A percentile compares a stretch with the other conserved stretches of the same genome.
phyloP scores from a whole-genome alignment of 2,797 vertebrate species.

The Melanotaenia boesemani region DNA sequence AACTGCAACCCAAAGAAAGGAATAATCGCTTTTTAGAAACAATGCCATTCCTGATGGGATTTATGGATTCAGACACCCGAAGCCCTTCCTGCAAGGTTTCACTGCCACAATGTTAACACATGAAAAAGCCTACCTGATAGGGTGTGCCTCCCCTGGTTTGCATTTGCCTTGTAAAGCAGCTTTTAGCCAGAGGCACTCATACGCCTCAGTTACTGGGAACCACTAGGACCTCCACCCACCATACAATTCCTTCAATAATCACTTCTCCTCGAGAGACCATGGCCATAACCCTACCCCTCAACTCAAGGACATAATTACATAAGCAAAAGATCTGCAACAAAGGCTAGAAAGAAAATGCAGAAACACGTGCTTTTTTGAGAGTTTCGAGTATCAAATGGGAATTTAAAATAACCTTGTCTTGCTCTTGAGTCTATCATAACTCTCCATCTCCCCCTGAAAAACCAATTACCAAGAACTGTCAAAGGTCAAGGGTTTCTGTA shows the following conservation, averaged over 20 bases:
- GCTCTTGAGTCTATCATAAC: constrained; percentile 29
- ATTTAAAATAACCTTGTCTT: constrained; percentile 24
- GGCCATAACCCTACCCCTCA: constrained; percentile 11
- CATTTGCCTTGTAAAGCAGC: constrained; percentile 28
- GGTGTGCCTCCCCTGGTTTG: constrained; percentile 30
- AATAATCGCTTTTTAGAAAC: constrained; percentile 1
- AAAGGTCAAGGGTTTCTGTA: constrained; percentile 36
- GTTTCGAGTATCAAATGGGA: constrained; percentile 10
- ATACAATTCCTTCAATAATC: constrained; percentile 20
- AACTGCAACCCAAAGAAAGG: background rate
- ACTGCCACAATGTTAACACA: constrained; percentile 16
- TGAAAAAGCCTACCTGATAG: constrained; percentile 10
- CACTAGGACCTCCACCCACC: constrained; percentile 34
- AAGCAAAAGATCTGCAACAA: constrained; percentile 21
- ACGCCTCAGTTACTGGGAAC: constrained; percentile 15
- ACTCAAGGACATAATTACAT: constrained; percentile 31
- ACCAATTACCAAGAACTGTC: constrained; percentile 31
- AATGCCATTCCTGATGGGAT: constrained; percentile 7
- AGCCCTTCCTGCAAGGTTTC: background rate
- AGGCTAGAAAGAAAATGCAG: background rate
- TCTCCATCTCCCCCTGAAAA: constrained; percentile 28
- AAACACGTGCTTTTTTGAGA: constrained; percentile 1
- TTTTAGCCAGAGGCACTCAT: constrained; percentile 23
- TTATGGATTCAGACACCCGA: constrained; percentile 19
- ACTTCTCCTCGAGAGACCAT: constrained; percentile 24